These are phyloP conservation scores for Poeciliopsis gracilis DNA, from an alignment of 2,797 vertebrate genomes.

Conservation along the genomic window DNA sequence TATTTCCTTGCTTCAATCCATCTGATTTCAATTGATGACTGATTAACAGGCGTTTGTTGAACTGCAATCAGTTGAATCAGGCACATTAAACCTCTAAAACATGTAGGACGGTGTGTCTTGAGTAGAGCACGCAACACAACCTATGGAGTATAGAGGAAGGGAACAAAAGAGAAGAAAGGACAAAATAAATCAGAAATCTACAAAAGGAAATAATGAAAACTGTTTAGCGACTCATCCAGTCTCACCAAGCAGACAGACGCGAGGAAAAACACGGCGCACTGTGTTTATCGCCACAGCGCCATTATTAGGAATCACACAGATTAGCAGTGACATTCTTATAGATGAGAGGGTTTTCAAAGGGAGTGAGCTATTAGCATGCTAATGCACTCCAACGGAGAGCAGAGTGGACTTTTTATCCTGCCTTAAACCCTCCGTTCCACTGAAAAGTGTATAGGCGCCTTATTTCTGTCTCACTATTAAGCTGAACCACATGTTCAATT, in stretches of 20 bases:
- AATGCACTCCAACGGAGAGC: conserved; percentile 71
- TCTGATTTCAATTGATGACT: too few relatives aligned
- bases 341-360: conserved; percentile 73
- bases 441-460: conserved; percentile 48
- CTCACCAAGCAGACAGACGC: conserved; percentile 29
- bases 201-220: conserved; percentile 37
- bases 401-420: conserved; percentile 67
- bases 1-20: too few relatives aligned
- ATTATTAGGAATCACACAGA: conserved; percentile 74
- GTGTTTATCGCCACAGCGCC: conserved; percentile 69
- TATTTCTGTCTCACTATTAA: conserved; percentile 57
- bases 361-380: conserved; percentile 73
- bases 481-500: conserved; percentile 28
- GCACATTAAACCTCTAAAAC: too few relatives aligned
- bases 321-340: conserved; percentile 73
- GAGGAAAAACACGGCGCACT: conserved; percentile 50
- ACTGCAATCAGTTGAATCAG: too few relatives aligned
- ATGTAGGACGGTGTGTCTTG: too few relatives aligned
- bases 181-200: conserved; percentile 37
- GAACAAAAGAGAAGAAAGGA: not conserved
- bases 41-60: too few relatives aligned
- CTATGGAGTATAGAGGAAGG: not conserved
- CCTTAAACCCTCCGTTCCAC: conserved; percentile 59
- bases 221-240: conserved; percentile 28
- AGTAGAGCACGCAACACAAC: conserved; percentile 12